phyloP scores from a whole-genome alignment of 2,797 vertebrate species.

The Sitta carolinensis region DNA sequence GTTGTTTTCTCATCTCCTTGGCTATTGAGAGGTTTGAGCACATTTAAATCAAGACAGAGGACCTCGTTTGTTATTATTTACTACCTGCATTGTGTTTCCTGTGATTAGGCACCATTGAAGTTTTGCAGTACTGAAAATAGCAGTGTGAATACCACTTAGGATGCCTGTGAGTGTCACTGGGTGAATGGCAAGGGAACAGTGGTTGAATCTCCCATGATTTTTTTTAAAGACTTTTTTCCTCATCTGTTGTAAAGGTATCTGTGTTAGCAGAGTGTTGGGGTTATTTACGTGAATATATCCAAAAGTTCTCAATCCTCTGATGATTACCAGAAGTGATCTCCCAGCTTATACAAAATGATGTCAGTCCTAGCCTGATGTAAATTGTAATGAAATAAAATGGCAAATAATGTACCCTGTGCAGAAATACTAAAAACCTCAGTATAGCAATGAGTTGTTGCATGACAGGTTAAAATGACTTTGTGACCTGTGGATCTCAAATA shows the following conservation, averaged over 20 bases:
- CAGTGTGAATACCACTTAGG: not conserved
- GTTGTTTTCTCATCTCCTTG: not conserved
- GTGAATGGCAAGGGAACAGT: not conserved
- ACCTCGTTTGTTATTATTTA: conserved; percentile 40
- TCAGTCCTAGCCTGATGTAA: not conserved
- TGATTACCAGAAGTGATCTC: not conserved
- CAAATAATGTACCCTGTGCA: not conserved
- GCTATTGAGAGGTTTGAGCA: not conserved
- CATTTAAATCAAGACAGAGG: not conserved
- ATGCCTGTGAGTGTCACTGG: not conserved
- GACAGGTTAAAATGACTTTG: not conserved
- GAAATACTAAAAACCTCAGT: not conserved
- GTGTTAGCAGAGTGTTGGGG: fast-evolving
- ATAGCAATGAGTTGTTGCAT: not conserved
- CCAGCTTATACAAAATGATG: not conserved
- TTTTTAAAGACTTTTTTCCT: not conserved
- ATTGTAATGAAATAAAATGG: not conserved
- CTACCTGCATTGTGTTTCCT: conserved; percentile 17
- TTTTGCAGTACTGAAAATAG: conserved; percentile 17
- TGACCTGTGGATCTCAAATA: not conserved
- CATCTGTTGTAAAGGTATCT: not conserved
- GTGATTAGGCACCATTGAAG: not conserved
- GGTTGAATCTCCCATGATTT: not conserved
- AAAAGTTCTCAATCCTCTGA: not conserved
- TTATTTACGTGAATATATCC: not conserved